A percentile compares a stretch with the other conserved stretches of the same genome.
These are phyloP conservation scores for Ceratothoa steindachneri DNA, from an alignment of 2,888 invertebrate genomes.

Conservation along the genomic window DNA sequence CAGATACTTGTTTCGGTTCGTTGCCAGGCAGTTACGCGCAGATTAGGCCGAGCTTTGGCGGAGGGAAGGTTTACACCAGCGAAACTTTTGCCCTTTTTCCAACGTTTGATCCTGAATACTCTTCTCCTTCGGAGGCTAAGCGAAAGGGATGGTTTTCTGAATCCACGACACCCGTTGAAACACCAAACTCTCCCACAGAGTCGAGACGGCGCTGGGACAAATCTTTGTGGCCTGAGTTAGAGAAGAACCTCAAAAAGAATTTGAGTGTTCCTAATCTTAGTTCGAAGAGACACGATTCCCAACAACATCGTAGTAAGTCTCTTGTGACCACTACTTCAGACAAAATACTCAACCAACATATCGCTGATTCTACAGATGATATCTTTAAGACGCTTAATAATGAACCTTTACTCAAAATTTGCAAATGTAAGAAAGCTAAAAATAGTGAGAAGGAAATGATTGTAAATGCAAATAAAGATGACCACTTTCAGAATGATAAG, in stretches of 20 bases:
- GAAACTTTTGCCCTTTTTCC: background rate
- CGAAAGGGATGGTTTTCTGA: slow-evolving; percentile 11
- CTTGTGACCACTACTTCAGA: too few species aligned
- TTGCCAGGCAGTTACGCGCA: background rate
- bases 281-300: slow-evolving; percentile 6
- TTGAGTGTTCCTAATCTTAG: slow-evolving; percentile 37
- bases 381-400: too few species aligned
- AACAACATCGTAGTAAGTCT: background rate
- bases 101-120: background rate
- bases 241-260: slow-evolving; percentile 32
- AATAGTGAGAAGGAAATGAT: too few species aligned
- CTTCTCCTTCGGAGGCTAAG: background rate
- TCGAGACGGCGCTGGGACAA: slow-evolving; percentile 39
- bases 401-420: too few species aligned
- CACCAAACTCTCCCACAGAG: slow-evolving; percentile 35
- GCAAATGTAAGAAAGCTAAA: too few species aligned
- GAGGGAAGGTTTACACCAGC: background rate
- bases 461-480: too few species aligned
- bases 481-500: too few species aligned
- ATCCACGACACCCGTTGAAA: slow-evolving; percentile 18
- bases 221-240: slow-evolving; percentile 42
- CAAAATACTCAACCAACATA: too few species aligned
- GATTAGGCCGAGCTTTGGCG: background rate
- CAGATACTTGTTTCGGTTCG: slow-evolving; percentile 29
- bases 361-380: too few species aligned